A percentile compares a stretch with the other conserved stretches of the same genome.
phyloP scores from a whole-genome alignment of 37 sponge, comb jelly and placozoan genomes.

The Corticium candelabrum region DNA sequence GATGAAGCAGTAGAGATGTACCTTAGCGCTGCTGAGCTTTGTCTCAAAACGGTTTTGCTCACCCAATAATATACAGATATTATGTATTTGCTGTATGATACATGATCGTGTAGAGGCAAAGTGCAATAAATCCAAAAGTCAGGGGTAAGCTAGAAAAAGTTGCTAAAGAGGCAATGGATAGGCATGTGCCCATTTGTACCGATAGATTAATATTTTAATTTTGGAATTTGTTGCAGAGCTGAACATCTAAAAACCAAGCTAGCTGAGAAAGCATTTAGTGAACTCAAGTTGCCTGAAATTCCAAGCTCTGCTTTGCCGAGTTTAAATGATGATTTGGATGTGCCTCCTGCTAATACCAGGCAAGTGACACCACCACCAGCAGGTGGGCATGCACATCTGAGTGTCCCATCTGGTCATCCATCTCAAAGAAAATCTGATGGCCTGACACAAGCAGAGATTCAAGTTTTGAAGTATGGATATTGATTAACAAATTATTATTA shows the following conservation, averaged over 20 bases:
- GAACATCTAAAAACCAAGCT: neutral
- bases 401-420: neutral
- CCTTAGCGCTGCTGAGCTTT: conserved; percentile 39
- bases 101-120: neutral
- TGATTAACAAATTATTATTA: too few relatives aligned
- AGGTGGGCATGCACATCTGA: too few relatives aligned
- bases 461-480: neutral
- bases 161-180: neutral
- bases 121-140: neutral
- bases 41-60: conserved; percentile 32
- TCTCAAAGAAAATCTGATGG: too few relatives aligned
- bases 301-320: neutral
- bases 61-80: neutral
- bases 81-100: neutral
- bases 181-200: neutral
- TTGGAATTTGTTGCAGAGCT: neutral
- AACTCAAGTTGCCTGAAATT: neutral
- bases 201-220: neutral
- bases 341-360: too few relatives aligned
- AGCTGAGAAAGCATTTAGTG: neutral
- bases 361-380: too few relatives aligned
- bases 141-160: neutral
- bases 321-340: too few relatives aligned
- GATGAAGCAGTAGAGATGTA: conserved; percentile 48
- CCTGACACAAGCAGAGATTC: neutral